Conservation (phyloP, 2,113 vertebrate genomes). For the Takifugu bimaculatus region DNA sequence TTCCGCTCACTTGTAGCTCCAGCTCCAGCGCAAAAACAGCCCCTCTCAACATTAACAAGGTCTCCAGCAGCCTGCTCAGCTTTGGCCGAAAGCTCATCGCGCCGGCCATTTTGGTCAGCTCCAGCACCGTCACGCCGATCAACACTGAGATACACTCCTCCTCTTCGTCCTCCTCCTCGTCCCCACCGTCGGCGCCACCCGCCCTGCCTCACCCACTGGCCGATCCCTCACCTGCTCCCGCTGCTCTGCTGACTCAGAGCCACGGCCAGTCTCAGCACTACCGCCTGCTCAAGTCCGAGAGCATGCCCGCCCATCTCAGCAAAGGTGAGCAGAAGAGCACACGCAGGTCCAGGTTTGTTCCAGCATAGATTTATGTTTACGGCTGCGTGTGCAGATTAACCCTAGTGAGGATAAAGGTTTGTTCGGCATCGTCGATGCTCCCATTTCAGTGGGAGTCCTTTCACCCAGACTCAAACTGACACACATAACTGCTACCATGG, state of each 20-base stretch:
- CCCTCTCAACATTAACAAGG: conserved; percentile 96
- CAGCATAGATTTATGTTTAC: too few relatives aligned
- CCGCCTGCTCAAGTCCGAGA: conserved; percentile 94
- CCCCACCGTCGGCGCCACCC: conserved; percentile 40
- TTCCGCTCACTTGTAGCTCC: neutral
- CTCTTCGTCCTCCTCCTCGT: conserved; percentile 42
- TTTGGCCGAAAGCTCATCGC: conserved; percentile 94
- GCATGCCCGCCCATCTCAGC: conserved; percentile 93
- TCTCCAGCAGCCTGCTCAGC: conserved; percentile 92
- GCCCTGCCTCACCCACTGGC: conserved; percentile 52
- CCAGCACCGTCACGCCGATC: conserved; percentile 63
- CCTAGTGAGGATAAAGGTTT: conserved; percentile 3
- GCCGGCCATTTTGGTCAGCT: conserved; percentile 77
- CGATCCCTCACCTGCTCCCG: conserved; percentile 49
- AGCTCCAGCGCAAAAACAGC: conserved; percentile 75
- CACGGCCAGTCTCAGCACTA: conserved; percentile 74
- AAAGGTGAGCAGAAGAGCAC: conserved; percentile 80
- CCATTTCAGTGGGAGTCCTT: conserved; percentile 75
- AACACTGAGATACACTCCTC: conserved; percentile 68
- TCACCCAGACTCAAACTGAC: conserved; percentile 78
- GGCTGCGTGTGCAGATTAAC: conserved; percentile 25
- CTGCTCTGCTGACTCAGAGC: conserved; percentile 41
- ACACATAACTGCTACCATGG: conserved; percentile 75
- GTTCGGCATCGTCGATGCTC: conserved; percentile 49
- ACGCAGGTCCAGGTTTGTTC: too few relatives aligned